phyloP scores from a whole-genome alignment of 2,888 invertebrate genomes.

The Escarpia spicata region DNA sequence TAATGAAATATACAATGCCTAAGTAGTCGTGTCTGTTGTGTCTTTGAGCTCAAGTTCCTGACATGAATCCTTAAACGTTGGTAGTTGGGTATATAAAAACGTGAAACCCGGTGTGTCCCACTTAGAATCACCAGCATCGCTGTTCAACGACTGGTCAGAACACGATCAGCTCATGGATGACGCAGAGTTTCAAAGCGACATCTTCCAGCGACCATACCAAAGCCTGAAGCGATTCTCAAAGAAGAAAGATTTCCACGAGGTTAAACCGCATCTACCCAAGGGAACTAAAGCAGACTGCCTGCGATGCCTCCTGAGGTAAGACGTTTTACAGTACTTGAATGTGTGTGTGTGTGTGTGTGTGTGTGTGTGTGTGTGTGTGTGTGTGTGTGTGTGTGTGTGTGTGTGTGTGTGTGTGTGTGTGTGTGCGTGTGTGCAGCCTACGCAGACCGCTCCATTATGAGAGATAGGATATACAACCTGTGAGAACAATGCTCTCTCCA shows the following conservation, averaged over 20 bases:
- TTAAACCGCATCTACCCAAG: not conserved
- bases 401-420: not conserved
- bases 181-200: conserved; percentile 43
- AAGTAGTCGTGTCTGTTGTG: no score
- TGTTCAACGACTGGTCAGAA: not conserved
- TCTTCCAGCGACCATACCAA: conserved; percentile 50
- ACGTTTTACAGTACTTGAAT: not conserved
- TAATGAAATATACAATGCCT: no score
- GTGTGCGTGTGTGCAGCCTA: no score
- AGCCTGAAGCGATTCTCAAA: conserved; percentile 38
- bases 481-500: no score
- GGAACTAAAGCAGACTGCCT: not conserved
- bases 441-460: no score
- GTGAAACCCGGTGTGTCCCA: not conserved
- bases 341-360: not conserved
- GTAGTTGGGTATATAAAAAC: no score
- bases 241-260: not conserved
- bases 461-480: no score
- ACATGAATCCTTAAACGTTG: no score
- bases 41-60: no score
- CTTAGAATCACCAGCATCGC: not conserved
- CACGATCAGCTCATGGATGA: conserved; percentile 46
- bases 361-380: not conserved
- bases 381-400: not conserved
- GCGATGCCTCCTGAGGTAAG: not conserved